Evolutionary conservation across 2,113 vertebrate species (phyloP).

Genomic region (Apeltes quadracus): DNA sequence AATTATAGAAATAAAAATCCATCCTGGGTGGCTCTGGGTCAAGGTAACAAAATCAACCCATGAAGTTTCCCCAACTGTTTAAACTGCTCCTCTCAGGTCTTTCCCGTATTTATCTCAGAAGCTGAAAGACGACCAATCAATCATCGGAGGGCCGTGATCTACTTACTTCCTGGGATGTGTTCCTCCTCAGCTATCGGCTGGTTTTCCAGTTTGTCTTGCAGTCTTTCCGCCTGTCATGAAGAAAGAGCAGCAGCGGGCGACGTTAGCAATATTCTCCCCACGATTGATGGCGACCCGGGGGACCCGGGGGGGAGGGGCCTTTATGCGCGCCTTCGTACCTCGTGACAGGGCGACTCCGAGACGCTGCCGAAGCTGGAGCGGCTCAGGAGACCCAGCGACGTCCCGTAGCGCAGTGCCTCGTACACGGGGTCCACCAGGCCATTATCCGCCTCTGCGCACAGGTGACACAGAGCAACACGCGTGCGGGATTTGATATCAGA

Average conservation of each 20-base stretch:
- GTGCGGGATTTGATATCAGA: slow-evolving; percentile 31
- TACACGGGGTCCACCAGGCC: slow-evolving; percentile 86
- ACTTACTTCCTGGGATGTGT: slow-evolving; percentile 69
- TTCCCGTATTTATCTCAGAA: neutral
- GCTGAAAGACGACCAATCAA: neutral
- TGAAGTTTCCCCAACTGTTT: neutral
- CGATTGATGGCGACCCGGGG: slow-evolving; percentile 16
- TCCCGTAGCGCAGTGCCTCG: slow-evolving; percentile 89
- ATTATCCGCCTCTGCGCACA: slow-evolving; percentile 67
- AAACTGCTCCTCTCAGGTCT: neutral
- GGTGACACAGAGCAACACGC: slow-evolving; percentile 20
- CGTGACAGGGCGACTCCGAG: slow-evolving; percentile 84
- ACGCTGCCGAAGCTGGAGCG: slow-evolving; percentile 87
- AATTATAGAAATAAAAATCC: neutral
- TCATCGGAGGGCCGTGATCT: neutral
- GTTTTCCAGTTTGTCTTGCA: slow-evolving; percentile 80
- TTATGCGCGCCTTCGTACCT: slow-evolving; percentile 61
- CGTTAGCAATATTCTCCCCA: slow-evolving; percentile 6
- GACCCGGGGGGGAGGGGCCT: too few species aligned
- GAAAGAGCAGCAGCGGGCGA: neutral
- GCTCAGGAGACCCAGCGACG: slow-evolving; percentile 88
- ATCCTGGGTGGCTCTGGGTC: neutral
- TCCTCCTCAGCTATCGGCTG: slow-evolving; percentile 81
- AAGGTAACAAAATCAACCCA: neutral
- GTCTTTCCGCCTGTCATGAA: slow-evolving; percentile 65